Percentiles rank a stretch among this genome's conserved stretches.
Evolutionary conservation across 2,797 vertebrate species (phyloP).

Genomic region (Scolopax bukidnonensis): DNA sequence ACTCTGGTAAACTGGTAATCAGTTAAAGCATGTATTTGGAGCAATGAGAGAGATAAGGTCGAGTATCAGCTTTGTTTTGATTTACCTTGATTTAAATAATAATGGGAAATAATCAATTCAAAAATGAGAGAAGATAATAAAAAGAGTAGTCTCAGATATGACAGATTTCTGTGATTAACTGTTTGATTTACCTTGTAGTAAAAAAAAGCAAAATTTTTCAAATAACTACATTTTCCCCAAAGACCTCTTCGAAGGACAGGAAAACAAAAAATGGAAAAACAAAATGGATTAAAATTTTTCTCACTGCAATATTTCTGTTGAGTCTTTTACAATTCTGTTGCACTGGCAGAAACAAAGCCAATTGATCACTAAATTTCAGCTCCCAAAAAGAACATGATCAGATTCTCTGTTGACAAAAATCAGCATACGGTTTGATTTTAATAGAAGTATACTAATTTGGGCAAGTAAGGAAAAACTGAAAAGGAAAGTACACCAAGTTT

Average conservation of each 20-base stretch:
- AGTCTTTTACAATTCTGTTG: neutral
- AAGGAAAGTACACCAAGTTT: neutral
- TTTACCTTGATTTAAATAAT: neutral
- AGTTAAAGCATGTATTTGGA: neutral
- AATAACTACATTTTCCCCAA: neutral
- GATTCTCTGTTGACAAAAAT: neutral
- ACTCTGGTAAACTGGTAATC: neutral
- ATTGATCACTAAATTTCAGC: neutral
- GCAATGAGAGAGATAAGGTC: neutral
- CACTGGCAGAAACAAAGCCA: neutral
- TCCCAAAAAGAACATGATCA: neutral
- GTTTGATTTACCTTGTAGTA: neutral
- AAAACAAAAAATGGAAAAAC: neutral
- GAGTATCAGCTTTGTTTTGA: neutral
- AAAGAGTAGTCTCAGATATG: neutral
- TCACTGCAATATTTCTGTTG: neutral
- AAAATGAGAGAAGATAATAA: neutral
- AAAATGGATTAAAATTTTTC: neutral
- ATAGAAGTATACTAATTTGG: neutral
- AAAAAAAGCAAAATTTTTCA: neutral
- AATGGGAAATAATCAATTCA: neutral
- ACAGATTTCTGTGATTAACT: neutral
- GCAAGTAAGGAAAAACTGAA: neutral
- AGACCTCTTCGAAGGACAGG: neutral
- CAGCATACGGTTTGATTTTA: neutral